phyloP scores from a whole-genome alignment of 2,113 vertebrate genomes.

The Gallinago jamesoni region DNA sequence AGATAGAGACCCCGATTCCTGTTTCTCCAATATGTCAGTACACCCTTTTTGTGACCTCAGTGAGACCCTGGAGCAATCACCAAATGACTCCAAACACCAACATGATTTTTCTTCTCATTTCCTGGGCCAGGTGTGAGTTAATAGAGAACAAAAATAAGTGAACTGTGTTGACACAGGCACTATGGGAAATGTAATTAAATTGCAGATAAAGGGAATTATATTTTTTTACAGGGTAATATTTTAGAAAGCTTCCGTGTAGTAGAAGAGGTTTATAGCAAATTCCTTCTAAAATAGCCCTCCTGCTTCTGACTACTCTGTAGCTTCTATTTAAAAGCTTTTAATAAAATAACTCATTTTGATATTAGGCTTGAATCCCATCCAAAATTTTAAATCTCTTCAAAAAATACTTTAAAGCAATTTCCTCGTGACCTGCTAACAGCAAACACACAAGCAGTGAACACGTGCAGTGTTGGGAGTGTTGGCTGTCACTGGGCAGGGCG shows the following conservation, averaged over 20 bases:
- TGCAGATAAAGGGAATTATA: constrained; percentile 70
- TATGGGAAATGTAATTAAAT: constrained; percentile 67
- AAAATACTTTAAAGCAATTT: constrained; percentile 69
- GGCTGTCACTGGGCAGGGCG: not conserved
- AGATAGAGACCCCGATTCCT: not conserved
- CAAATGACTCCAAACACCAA: not conserved
- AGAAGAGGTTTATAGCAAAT: constrained; percentile 62
- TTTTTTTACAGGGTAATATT: constrained; percentile 63
- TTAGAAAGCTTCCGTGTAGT: constrained; percentile 65
- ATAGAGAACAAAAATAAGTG: constrained; percentile 25
- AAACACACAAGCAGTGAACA: constrained; percentile 56
- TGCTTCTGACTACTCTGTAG: not conserved
- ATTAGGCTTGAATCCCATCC: constrained; percentile 67
- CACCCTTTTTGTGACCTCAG: not conserved
- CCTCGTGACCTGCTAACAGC: constrained; percentile 60
- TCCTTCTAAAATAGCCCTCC: constrained; percentile 45
- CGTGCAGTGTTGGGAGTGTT: not conserved
- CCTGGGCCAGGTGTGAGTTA: not conserved
- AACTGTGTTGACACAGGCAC: constrained; percentile 42
- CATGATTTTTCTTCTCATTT: not conserved
- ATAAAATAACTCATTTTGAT: constrained; percentile 72
- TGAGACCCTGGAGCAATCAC: not conserved
- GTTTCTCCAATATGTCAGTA: not conserved
- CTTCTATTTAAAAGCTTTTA: constrained; percentile 70
- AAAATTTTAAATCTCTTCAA: constrained; percentile 51